phyloP scores from a whole-genome alignment of 2,888 invertebrate genomes.

The Tuberolachnus salignus region DNA sequence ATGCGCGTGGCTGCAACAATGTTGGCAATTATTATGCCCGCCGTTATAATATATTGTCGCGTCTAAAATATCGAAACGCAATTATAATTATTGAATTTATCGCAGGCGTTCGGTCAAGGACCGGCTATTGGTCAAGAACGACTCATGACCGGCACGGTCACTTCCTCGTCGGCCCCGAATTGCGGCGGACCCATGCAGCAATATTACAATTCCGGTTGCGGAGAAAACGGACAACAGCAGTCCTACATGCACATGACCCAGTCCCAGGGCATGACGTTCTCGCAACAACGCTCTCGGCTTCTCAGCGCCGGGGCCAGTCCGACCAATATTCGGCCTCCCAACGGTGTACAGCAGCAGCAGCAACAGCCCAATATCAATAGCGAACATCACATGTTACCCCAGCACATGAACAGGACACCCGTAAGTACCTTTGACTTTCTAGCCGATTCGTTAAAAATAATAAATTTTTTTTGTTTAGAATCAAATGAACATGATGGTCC shows the following conservation, averaged over 20 bases:
- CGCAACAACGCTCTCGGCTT: conserved; percentile 42
- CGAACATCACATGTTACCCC: conserved; percentile 53
- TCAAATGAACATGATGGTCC: conserved; percentile 45
- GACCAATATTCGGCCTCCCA: conserved; percentile 28
- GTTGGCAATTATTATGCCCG: no score
- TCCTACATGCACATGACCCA: conserved; percentile 50
- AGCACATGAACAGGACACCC: conserved; percentile 50
- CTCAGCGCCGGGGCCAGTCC: conserved; percentile 46
- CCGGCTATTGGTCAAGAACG: conserved; percentile 34
- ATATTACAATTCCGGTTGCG: conserved; percentile 41
- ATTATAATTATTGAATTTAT: background rate
- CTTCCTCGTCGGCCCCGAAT: conserved; percentile 28
- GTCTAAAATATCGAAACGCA: no score
- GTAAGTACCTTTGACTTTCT: background rate
- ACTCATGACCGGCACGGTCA: conserved; percentile 29
- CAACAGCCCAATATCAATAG: conserved; percentile 31
- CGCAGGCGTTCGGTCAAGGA: conserved; percentile 38
- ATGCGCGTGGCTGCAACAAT: no score
- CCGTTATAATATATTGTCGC: no score
- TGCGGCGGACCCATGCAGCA: conserved; percentile 46
- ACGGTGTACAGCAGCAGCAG: conserved; percentile 18
- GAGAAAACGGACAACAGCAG: conserved; percentile 39
- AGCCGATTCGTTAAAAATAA: background rate
- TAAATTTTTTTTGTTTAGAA: conserved; percentile 17
- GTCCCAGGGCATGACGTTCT: conserved; percentile 49